Percentiles rank a stretch among this genome's conserved stretches.
phyloP scores from a whole-genome alignment of 2,888 invertebrate genomes.

The Hydrotaea diabolus region DNA sequence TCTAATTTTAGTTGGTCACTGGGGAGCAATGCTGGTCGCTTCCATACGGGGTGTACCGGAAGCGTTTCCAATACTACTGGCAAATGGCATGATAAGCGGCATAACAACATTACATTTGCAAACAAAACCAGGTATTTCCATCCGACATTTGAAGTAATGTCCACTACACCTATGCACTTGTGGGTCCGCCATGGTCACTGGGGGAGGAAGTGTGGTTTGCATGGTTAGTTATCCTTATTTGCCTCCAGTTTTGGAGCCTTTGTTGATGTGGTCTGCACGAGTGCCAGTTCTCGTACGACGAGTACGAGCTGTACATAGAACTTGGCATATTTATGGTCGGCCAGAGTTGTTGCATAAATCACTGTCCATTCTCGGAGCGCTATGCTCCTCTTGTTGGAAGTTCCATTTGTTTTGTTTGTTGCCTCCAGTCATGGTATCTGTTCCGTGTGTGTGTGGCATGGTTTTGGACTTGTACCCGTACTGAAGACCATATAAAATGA shows the following conservation, averaged over 20 bases:
- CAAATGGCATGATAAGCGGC: slow-evolving; percentile 32
- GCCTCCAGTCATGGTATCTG: slow-evolving; percentile 43
- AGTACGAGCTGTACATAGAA: slow-evolving; percentile 50
- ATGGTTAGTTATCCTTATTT: slow-evolving; percentile 22
- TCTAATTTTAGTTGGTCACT: slow-evolving; percentile 77
- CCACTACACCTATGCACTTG: slow-evolving; percentile 59
- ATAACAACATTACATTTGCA: slow-evolving; percentile 39
- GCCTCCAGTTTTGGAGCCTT: slow-evolving; percentile 31
- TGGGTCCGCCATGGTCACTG: neutral
- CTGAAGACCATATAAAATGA: slow-evolving; percentile 68
- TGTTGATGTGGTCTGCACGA: neutral
- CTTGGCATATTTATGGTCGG: slow-evolving; percentile 79
- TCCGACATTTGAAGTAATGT: slow-evolving; percentile 43
- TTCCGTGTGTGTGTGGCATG: neutral
- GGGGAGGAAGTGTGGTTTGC: neutral
- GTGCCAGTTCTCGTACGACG: no score
- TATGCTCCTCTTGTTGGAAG: neutral
- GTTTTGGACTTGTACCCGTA: slow-evolving; percentile 24
- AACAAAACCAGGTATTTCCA: slow-evolving; percentile 40
- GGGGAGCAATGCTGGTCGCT: slow-evolving; percentile 71
- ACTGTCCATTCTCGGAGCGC: slow-evolving; percentile 69
- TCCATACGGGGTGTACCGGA: no score
- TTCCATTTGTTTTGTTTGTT: slow-evolving; percentile 38
- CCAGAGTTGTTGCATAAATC: slow-evolving; percentile 79
- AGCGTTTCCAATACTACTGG: neutral